phyloP scores from a whole-genome alignment of 2,888 invertebrate genomes.

The Tinea pellionella region DNA sequence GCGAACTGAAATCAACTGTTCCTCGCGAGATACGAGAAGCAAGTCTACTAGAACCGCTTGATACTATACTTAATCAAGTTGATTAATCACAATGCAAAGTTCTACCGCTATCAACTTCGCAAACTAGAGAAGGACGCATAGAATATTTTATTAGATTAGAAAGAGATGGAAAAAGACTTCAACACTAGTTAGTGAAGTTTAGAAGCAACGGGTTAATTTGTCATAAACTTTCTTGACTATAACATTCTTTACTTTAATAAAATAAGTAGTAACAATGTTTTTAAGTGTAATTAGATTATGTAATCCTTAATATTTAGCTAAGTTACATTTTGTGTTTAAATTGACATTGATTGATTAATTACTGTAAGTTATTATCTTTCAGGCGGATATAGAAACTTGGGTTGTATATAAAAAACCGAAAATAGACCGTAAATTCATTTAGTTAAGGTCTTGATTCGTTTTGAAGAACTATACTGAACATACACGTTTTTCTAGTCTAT shows the following conservation, averaged over 20 bases:
- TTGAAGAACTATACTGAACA: no score
- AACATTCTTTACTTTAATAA: slow-evolving; percentile 7
- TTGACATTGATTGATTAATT: background rate
- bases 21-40: background rate
- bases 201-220: slow-evolving; percentile 8
- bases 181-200: slow-evolving; percentile 3
- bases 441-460: no score
- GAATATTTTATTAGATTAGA: background rate
- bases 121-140: background rate
- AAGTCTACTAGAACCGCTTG: slow-evolving; percentile 5
- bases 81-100: slow-evolving; percentile 11
- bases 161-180: background rate
- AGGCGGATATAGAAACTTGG: background rate
- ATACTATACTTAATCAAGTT: slow-evolving; percentile 9
- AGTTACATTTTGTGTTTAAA: background rate
- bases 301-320: background rate
- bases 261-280: background rate
- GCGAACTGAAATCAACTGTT: background rate
- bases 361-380: background rate
- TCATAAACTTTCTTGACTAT: slow-evolving; percentile 1
- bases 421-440: no score
- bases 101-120: slow-evolving; percentile 5
- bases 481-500: no score
- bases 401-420: no score
- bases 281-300: background rate